Conservation (phyloP, 2,888 invertebrate species). For the Rotaria magnacalcarata region DNA sequence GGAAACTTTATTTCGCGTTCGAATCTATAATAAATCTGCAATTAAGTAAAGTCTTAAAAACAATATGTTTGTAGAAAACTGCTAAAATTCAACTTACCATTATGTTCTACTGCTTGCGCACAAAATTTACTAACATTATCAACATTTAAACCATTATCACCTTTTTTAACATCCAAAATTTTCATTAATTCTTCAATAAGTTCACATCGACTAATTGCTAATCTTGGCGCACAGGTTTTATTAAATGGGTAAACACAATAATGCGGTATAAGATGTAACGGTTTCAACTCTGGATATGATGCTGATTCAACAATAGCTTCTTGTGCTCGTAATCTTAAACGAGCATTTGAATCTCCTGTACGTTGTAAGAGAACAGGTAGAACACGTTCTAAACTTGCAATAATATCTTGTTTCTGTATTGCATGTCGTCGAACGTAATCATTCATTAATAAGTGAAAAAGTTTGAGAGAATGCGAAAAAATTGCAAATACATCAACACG, state of each 20-base stretch:
- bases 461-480: constrained; percentile 44
- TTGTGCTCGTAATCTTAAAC: constrained; percentile 56
- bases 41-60: too few relatives aligned
- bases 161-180: constrained; percentile 49
- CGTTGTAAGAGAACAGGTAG: constrained; percentile 55
- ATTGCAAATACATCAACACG: constrained; percentile 53
- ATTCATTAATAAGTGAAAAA: constrained; percentile 47
- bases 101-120: constrained; percentile 46
- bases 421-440: constrained; percentile 48
- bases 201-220: constrained; percentile 56
- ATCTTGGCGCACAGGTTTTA: constrained; percentile 53
- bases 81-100: background rate
- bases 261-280: constrained; percentile 48
- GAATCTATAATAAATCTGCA: too few relatives aligned
- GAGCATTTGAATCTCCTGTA: constrained; percentile 54
- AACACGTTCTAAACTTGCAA: constrained; percentile 53
- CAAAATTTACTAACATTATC: constrained; percentile 47
- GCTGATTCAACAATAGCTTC: constrained; percentile 56
- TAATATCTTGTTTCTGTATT: constrained; percentile 53
- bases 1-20: too few relatives aligned
- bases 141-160: constrained; percentile 46
- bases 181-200: constrained; percentile 55
- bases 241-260: constrained; percentile 58
- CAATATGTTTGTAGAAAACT: too few relatives aligned
- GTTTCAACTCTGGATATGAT: constrained; percentile 54